Conservation (phyloP, 92 coral and sea anemone genomes). For the Plumapathes pennacea region DNA sequence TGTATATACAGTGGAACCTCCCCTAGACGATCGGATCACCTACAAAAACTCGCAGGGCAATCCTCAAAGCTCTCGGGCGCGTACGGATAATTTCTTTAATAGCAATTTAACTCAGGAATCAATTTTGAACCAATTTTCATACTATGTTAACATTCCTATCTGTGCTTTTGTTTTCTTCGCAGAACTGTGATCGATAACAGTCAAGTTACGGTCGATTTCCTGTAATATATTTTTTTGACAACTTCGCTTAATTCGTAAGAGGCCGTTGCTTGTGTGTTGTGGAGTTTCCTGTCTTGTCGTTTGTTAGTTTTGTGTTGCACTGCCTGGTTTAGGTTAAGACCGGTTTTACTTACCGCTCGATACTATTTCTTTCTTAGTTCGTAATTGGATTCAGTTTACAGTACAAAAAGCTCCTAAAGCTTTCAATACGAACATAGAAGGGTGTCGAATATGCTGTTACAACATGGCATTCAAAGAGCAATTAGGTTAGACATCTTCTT, state of each 20-base stretch:
- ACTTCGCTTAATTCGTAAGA: neutral
- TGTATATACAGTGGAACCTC: constrained; percentile 2
- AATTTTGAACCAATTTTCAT: neutral
- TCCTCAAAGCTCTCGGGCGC: too few relatives aligned
- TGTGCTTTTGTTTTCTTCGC: constrained; percentile 31
- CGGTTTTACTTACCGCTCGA: neutral
- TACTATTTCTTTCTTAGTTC: neutral
- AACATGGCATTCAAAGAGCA: too few relatives aligned
- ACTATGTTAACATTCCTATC: neutral
- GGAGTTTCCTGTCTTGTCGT: neutral
- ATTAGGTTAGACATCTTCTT: too few relatives aligned
- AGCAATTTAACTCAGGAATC: neutral
- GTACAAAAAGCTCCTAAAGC: too few relatives aligned
- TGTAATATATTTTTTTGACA: constrained; percentile 47
- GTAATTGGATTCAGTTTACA: too few relatives aligned
- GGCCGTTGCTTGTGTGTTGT: neutral
- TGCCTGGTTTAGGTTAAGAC: neutral
- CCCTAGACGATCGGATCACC: neutral
- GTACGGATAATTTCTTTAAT: too few relatives aligned
- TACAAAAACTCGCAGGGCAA: too few relatives aligned
- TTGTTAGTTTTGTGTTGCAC: neutral
- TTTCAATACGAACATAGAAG: too few relatives aligned
- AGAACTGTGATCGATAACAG: constrained; percentile 96
- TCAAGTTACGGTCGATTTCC: constrained; percentile 97
- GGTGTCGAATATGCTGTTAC: too few relatives aligned